Base-by-base conservation (phyloP, 2,113 vertebrate genomes). In the Cebidichthys violaceus region DNA sequence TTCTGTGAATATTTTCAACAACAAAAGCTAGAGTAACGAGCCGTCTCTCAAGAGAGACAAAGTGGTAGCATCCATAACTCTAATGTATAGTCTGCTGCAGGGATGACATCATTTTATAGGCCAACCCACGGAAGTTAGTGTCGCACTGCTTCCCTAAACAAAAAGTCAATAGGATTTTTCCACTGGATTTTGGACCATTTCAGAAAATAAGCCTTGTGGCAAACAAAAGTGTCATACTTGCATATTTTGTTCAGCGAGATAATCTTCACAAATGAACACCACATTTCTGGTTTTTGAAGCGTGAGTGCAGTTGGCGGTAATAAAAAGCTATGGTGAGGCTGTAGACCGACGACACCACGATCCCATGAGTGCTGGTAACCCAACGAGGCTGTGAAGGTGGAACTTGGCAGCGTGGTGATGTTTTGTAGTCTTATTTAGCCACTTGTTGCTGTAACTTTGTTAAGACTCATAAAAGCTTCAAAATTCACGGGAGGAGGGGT, bases 1-100 rank as follows among this genome's bases (percentile, higher is more conserved):
- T 35, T 72, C 4, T 86, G 29, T 18, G 20, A 78, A 60, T 60
- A 54, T 13, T 10, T 50, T 43, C 24, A 55, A 33, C 47, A 47
- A 64, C 70, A 70, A 15, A 52, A 29, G 7, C 60, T 13, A 18
- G 9, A 71, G 4, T 20, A 73, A 33, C 60, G 29, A 43, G 11
- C 43, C 2, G 20, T 8, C 6, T n/a, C 5, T 20, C 37, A 27
- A 35, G 33, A 17, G 18, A 11, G 29, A 41, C 14, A 18, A 75
- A 75, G 50, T 4, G 35, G 1, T 18, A 37, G 17, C 13, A 18
- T 41, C 6, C 29, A 31, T 7, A 7, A 10, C 31, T 55, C 1
- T 66, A 37, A 41, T 77, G 24, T 66, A 29, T 57, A 22, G 1
- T 10, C 4, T 24, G 54, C n/a, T 55, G n/a, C n/a, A 55, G n/a